phyloP scores from a whole-genome alignment of 2,113 vertebrate genomes.

The Anarrhichthys ocellatus region DNA sequence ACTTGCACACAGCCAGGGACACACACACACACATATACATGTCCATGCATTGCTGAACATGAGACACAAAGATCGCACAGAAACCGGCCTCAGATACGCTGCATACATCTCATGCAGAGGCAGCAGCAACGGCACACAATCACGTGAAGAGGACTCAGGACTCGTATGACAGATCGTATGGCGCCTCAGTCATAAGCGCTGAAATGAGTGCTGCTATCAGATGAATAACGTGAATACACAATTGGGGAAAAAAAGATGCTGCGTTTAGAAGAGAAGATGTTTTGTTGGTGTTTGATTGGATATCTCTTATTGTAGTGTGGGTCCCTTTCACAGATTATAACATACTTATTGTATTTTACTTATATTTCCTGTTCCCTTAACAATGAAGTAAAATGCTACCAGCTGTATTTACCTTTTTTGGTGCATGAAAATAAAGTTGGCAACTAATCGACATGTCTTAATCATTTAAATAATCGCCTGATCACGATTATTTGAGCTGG shows the following conservation, averaged over 20 bases:
- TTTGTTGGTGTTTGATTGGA: background rate
- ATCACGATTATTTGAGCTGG: background rate
- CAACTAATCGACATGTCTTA: background rate
- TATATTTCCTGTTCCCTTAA: background rate
- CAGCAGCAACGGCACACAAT: conserved; percentile 1
- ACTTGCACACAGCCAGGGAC: conserved; percentile 48
- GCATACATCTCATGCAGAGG: background rate
- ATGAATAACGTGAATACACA: background rate
- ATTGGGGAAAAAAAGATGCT: background rate
- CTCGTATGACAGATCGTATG: background rate
- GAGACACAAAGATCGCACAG: conserved; percentile 48
- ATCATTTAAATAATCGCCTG: background rate
- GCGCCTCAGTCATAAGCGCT: background rate
- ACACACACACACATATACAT: conserved; percentile 24
- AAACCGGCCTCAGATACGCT: background rate
- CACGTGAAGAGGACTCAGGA: background rate
- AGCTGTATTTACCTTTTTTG: background rate
- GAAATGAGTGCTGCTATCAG: background rate
- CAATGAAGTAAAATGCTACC: no score
- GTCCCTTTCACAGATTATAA: background rate
- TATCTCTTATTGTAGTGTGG: background rate
- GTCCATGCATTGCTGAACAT: conserved; percentile 59
- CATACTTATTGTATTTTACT: background rate
- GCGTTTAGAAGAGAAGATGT: background rate
- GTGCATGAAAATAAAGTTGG: background rate